Evolutionary conservation across 2,797 vertebrate genomes (phyloP).

Genomic region (Anguilla marmorata): DNA sequence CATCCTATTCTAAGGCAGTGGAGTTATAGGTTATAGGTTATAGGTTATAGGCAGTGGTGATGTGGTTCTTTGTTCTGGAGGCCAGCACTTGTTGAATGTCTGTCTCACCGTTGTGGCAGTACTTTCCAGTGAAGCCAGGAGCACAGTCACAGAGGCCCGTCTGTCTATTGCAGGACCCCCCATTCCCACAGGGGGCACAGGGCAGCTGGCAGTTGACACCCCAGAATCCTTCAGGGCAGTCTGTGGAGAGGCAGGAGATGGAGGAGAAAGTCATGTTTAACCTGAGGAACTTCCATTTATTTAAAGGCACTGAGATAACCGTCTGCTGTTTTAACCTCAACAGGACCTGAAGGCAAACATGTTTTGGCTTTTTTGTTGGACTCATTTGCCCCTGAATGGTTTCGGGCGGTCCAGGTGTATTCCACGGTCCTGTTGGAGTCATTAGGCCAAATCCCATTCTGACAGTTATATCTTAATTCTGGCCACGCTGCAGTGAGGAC

Average conservation of each 20-base stretch:
- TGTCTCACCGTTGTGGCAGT: constrained; percentile 63
- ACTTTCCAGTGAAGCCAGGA: constrained; percentile 65
- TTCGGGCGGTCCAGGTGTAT: background rate
- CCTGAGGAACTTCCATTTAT: background rate
- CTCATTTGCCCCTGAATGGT: background rate
- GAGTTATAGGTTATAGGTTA: background rate
- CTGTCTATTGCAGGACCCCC: constrained; percentile 64
- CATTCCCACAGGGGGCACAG: constrained; percentile 65
- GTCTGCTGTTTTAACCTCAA: background rate
- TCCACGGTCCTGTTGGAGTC: background rate
- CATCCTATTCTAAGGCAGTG: background rate
- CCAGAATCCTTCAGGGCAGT: constrained; percentile 68
- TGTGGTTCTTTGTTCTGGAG: background rate
- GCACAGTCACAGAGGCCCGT: constrained; percentile 67
- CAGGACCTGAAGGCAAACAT: background rate
- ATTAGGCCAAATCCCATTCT: background rate
- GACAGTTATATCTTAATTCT: background rate
- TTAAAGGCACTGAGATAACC: background rate
- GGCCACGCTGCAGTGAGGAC: background rate
- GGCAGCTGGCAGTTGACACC: constrained; percentile 64
- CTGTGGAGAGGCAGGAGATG: constrained; percentile 50
- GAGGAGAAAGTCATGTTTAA: background rate
- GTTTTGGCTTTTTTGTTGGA: background rate
- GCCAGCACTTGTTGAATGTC: background rate
- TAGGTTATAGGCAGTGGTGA: background rate